phyloP scores from a whole-genome alignment of 2,113 vertebrate genomes.

The Antigone vipio region DNA sequence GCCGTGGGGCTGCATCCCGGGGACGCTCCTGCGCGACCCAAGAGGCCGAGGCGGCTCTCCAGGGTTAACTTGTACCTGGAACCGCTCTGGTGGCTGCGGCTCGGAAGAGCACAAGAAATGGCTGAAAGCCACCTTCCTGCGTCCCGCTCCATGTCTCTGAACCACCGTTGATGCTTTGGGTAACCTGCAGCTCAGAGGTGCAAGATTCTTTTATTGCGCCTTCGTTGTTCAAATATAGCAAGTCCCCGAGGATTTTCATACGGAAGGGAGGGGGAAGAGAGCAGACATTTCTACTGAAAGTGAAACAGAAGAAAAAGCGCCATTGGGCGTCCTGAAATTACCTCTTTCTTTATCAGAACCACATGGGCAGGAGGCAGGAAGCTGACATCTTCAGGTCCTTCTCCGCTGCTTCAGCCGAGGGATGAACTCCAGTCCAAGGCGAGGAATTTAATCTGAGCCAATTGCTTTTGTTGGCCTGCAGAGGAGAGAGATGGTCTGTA shows the following conservation, averaged over 20 bases:
- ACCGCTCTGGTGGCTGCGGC: not conserved
- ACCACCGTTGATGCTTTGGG: not conserved
- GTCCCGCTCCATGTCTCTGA: not conserved
- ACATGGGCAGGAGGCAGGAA: constrained; percentile 41
- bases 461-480: constrained; percentile 30
- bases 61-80: not conserved
- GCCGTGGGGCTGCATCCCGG: not conserved
- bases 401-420: not conserved
- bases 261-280: not conserved
- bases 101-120: not conserved
- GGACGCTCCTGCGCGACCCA: not conserved
- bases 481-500: not conserved
- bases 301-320: not conserved
- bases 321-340: constrained; percentile 46
- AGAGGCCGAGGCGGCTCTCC: not conserved
- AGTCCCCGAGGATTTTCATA: not conserved
- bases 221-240: not conserved
- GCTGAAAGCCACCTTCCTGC: not conserved
- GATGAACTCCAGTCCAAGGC: not conserved
- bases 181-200: accelerated
- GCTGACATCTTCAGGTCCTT: constrained; percentile 29
- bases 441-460: not conserved
- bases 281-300: not conserved
- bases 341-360: constrained; percentile 50
- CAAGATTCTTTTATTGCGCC: not conserved